Base-by-base conservation (phyloP, 2,113 vertebrate species). In the Cottus gobio region DNA sequence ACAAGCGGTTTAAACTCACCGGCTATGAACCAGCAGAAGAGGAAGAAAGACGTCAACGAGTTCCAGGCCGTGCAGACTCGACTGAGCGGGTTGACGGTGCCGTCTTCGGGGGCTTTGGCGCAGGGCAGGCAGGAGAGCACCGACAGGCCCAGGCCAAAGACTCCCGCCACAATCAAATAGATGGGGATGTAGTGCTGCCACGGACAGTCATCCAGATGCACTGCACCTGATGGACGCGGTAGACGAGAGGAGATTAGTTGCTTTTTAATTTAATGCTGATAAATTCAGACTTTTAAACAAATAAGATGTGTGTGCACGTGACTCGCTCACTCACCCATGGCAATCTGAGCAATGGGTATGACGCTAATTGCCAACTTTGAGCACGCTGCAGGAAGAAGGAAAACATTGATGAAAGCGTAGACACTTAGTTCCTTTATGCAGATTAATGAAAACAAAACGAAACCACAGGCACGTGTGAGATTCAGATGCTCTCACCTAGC, bases 11-110 rank as follows among this genome's bases (percentile, higher is more conserved):
- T 44, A 30, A 64, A 70, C 94, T 92, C 71, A 95, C 95, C 94
- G 15, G 86, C 68, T 20, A 95, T 93, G 0, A 95, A 91, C 95
- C 95, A 95, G 77, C 89, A 85, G 64, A 92, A 79, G 50, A 92
- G 30, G 46, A 95, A 95, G 3, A 44, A 1, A 0, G 85, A 75
- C 1, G 42, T 31, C 20, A 95, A 15, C 0, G 36, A 69, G 81
- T 89, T 94, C 87, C 92, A 93, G 22, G 22, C 0, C 0, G 0
- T 5, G 85, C 79, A 90, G 61, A 78, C 0, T 0, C 0, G 8
- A 26, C 4, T 67, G 12, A 90, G 60, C 0, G 36, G 36, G 63
- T 26, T 85, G 1, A n/a, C 0, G 9, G 48, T 1, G 1, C 44
- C 77, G 0, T 91, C 87, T 48, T 71, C 10, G 0, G 28, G 0